Conservation (phyloP, 2,888 invertebrate species). For the Ophion ellenae region DNA sequence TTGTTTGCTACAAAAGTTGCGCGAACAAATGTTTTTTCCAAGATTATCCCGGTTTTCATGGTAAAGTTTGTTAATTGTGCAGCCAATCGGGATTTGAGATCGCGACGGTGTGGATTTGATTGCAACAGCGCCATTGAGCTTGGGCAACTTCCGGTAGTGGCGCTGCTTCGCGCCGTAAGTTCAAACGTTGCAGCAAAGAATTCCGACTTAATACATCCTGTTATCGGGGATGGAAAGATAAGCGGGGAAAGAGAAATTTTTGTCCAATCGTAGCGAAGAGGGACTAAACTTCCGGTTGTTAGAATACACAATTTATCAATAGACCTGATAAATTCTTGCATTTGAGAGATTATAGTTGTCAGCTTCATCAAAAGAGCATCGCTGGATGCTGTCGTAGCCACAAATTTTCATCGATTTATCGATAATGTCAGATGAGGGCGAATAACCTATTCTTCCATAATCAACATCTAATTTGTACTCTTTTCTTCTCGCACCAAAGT, state of each 20-base stretch:
- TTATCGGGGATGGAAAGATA: too few relatives aligned
- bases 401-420: background rate
- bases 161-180: slow-evolving; percentile 45
- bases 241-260: too few relatives aligned
- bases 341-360: too few relatives aligned
- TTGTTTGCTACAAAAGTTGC: background rate
- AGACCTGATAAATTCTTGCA: too few relatives aligned
- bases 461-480: background rate
- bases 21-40: background rate
- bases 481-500: background rate
- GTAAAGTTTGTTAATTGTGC: slow-evolving; percentile 17
- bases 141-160: slow-evolving; percentile 42
- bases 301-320: too few relatives aligned
- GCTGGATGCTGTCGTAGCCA: background rate
- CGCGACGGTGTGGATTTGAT: slow-evolving; percentile 45
- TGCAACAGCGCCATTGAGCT: slow-evolving; percentile 44
- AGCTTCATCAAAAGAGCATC: background rate
- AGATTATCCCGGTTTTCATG: background rate
- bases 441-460: background rate
- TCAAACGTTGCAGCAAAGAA: background rate
- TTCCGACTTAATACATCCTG: background rate
- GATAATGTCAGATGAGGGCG: background rate
- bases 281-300: too few relatives aligned
- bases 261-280: too few relatives aligned
- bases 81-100: background rate